Conservation (phyloP, 2,888 invertebrate genomes). For the Morinoia aosen region DNA sequence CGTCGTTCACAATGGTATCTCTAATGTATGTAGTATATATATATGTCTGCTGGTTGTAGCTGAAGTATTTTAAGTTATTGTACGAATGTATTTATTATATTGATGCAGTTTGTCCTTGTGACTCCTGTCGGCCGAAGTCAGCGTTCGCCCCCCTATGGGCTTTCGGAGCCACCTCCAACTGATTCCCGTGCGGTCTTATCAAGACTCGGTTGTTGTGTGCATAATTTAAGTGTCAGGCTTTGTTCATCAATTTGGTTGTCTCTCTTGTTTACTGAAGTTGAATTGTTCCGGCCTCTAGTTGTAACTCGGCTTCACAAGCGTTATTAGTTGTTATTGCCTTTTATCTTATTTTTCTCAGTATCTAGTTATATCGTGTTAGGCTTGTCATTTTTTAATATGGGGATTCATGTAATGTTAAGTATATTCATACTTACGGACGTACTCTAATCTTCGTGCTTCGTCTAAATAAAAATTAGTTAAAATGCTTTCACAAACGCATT, state of each 20-base stretch:
- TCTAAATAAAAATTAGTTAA: no score
- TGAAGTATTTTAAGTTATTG: neutral
- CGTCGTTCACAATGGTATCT: neutral
- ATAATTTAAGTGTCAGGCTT: neutral
- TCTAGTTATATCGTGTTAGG: no score
- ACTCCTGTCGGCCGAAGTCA: neutral
- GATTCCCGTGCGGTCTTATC: neutral
- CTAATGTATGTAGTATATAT: neutral
- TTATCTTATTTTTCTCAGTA: neutral
- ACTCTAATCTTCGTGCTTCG: no score
- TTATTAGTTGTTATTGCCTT: neutral
- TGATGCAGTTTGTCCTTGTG: neutral
- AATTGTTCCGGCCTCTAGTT: neutral
- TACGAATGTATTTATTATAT: neutral
- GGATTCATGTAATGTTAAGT: no score
- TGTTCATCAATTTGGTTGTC: no score
- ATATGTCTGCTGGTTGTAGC: neutral
- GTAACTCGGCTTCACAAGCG: neutral
- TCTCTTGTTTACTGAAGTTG: no score
- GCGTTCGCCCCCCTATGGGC: neutral
- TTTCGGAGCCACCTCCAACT: neutral
- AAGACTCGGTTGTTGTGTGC: neutral
- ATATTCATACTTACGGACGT: no score
- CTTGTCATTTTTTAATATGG: no score
- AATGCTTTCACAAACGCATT: no score